phyloP scores from a whole-genome alignment of 2,797 vertebrate species.

The Microctenopoma stevenorrisi region DNA sequence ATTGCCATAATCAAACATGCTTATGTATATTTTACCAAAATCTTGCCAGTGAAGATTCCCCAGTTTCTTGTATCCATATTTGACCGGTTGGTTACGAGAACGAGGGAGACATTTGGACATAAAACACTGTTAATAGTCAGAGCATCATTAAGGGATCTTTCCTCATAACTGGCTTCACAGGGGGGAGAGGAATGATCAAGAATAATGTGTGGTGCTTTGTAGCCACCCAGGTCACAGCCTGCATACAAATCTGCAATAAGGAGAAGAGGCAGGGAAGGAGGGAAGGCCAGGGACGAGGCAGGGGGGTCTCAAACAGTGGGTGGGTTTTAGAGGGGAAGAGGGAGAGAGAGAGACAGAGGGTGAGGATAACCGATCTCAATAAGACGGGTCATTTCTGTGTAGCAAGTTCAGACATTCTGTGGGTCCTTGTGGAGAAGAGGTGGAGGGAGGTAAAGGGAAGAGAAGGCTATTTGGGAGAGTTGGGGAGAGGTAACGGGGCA shows the following conservation, averaged over 20 bases:
- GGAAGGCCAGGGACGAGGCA: conserved; percentile 56
- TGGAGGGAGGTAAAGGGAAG: conserved; percentile 62
- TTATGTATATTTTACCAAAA: conserved; percentile 72
- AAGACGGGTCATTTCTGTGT: conserved; percentile 76
- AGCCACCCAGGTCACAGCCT: conserved; percentile 94
- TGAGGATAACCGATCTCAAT: conserved; percentile 75
- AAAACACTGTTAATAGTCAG: conserved; percentile 94
- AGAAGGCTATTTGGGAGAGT: conserved; percentile 67
- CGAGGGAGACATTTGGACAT: conserved; percentile 91
- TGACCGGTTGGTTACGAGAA: conserved; percentile 85
- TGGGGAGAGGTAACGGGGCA: conserved; percentile 60
- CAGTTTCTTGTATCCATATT: conserved; percentile 81
- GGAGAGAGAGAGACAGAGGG: conserved; percentile 54
- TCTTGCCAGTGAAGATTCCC: conserved; percentile 66
- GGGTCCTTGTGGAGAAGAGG: conserved; percentile 65
- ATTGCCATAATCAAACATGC: conserved; percentile 66
- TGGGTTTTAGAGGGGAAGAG: conserved; percentile 64
- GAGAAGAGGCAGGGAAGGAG: conserved; percentile 70
- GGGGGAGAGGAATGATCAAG: conserved; percentile 97
- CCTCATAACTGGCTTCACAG: conserved; percentile 94
- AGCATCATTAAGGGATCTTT: conserved; percentile 97
- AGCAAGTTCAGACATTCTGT: conserved; percentile 75
- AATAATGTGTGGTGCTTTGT: conserved; percentile 95
- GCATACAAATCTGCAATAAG: conserved; percentile 95
- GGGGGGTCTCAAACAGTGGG: conserved; percentile 68